phyloP scores from a whole-genome alignment of 1,140 invertebrate species.

The Polyergus mexicanus region DNA sequence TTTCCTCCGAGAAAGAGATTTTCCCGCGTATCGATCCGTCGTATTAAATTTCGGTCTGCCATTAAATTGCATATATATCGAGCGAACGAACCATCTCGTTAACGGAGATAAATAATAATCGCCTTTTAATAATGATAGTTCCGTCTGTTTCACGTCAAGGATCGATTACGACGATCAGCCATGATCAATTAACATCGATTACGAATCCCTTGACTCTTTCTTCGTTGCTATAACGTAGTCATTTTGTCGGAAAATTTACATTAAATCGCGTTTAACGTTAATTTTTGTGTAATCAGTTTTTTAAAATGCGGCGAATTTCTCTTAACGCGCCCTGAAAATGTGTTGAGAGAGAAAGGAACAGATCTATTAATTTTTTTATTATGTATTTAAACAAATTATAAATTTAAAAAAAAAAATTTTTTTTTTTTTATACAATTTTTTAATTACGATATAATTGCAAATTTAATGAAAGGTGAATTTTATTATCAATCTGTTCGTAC shows the following conservation, averaged over 20 bases:
- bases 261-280: neutral
- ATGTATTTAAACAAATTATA: no score
- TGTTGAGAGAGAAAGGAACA: no score
- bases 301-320: no score
- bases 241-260: neutral
- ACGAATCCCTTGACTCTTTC: neutral
- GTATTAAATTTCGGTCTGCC: constrained; percentile 68
- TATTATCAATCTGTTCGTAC: neutral
- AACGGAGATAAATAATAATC: constrained; percentile 16
- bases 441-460: no score
- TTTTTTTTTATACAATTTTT: no score
- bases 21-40: constrained; percentile 61
- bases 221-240: neutral
- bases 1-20: constrained; percentile 29
- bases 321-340: no score
- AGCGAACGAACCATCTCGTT: constrained; percentile 29
- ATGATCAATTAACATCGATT: constrained; percentile 20
- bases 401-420: no score
- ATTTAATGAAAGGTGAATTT: neutral
- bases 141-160: constrained; percentile 10
- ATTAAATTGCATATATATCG: constrained; percentile 43
- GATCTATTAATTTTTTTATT: no score
- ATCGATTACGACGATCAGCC: neutral
- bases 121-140: neutral
- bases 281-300: neutral